Base-by-base conservation (phyloP, 2,113 vertebrate species). In the Oostethus manadensis region DNA sequence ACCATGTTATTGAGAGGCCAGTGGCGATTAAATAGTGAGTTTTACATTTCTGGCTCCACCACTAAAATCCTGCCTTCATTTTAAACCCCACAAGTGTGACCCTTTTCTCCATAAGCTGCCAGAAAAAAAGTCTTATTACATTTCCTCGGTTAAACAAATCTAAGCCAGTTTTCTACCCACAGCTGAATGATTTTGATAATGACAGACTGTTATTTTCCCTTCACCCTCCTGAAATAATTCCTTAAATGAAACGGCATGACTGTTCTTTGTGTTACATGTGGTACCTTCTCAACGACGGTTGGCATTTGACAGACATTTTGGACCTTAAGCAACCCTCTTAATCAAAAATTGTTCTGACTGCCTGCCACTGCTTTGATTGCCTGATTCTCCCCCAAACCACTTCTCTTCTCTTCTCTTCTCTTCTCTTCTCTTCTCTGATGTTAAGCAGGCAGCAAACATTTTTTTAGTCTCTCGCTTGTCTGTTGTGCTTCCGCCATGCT, bases 171-270 rank as follows among this genome's bases (percentile, higher is more conserved):
- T 66, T 69, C 50, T 38, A 68, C 48, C 53, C 51, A 60, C 45
- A 69, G 56, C 46, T 40, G 70, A 84, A 77, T 79, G 68, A 86
- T 69, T 84, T 84, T 66, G 83, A 50, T 88, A 73, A 78, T 68
- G 51, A 74, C 45, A 74, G 64, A 61, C 29, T 33, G 29, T 60
- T 29, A 70, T n/a, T 33, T 26, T 33, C 3, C 16, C 16, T 15
- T 11, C 23, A n/a, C 23, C 17, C 16, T 29, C 1, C 16, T 23
- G 48, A 23, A 50, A 16, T 8, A 9, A 16, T 16, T 18, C 23
- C 44, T 42, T 46, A 35, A 66, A 77, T 70, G 60, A 70, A 70
- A 61, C 46, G 15, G 13, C 44, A 54, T 61, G 45, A 80, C 68
- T 68, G 49, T 66, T 64, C 18, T 65, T 68, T 43, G 8, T 51